These are phyloP conservation scores for Hylomyscus alleni DNA, from an alignment of 2,797 vertebrate genomes.

Conservation along the genomic window DNA sequence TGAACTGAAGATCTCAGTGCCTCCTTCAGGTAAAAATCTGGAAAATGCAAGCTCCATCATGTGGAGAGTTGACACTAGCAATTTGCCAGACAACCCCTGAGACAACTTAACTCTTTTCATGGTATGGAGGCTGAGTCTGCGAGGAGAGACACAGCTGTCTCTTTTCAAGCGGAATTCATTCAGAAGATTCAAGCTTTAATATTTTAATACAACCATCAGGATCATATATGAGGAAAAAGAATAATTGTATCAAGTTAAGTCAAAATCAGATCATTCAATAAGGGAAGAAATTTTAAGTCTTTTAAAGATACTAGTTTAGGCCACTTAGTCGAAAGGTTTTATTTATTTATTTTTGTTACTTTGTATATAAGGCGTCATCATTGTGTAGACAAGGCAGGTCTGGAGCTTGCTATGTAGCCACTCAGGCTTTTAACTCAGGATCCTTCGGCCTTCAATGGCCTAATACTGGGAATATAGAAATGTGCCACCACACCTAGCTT, in stretches of 20 bases:
- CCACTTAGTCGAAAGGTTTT: not conserved
- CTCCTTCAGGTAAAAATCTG: conserved; percentile 21
- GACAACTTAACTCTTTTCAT: not conserved
- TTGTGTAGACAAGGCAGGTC: not conserved
- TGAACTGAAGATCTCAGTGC: not conserved
- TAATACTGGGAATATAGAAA: not conserved
- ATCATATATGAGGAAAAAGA: not conserved
- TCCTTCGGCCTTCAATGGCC: not conserved
- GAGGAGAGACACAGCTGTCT: not conserved
- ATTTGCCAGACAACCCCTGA: conserved; percentile 21
- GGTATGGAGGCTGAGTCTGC: not conserved
- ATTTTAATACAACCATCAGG: conserved; percentile 9
- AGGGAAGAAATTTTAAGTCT: conserved; percentile 40
- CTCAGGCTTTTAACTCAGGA: not conserved
- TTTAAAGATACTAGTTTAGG: conserved; percentile 12
- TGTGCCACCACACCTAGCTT: not conserved
- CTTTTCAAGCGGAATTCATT: conserved; percentile 21
- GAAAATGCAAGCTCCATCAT: not conserved
- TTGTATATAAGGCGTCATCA: not conserved
- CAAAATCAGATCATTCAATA: conserved; percentile 11
- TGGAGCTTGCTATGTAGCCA: not conserved
- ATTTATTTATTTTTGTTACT: conserved; percentile 17
- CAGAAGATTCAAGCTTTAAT: not conserved
- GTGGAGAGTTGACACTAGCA: not conserved
- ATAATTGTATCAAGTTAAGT: not conserved